These are phyloP conservation scores for Labeo calbasu DNA, from an alignment of 2,797 vertebrate genomes.

Conservation along the genomic window DNA sequence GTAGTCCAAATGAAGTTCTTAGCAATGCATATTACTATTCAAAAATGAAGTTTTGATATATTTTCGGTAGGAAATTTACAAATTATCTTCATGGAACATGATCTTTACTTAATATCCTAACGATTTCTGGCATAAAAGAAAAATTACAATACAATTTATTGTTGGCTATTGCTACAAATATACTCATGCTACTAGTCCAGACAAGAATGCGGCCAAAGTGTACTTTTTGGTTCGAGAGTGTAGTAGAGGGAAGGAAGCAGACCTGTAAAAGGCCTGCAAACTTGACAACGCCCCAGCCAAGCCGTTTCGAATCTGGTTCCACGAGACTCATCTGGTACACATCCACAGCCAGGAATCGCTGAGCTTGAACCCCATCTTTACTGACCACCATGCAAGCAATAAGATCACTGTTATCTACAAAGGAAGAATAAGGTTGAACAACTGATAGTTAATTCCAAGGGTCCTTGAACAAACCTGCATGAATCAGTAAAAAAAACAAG, in stretches of 20 bases:
- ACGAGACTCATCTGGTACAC: conserved; percentile 99
- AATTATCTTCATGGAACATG: too few species aligned
- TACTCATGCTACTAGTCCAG: not conserved
- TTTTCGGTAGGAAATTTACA: too few species aligned
- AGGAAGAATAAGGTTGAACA: not conserved
- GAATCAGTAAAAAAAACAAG: not conserved
- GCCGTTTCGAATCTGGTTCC: conserved; percentile 92
- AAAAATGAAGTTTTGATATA: too few species aligned
- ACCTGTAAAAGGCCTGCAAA: conserved; percentile 97
- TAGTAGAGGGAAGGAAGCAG: conserved; percentile 30
- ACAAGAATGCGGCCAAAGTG: not conserved
- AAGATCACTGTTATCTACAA: conserved; percentile 94
- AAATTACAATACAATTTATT: too few species aligned
- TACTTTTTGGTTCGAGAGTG: not conserved
- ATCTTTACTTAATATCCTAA: too few species aligned
- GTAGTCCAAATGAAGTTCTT: too few species aligned
- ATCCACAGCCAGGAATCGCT: conserved; percentile 95
- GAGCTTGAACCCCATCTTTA: conserved; percentile 91
- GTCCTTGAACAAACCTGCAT: not conserved
- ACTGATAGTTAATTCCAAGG: not conserved
- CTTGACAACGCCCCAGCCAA: conserved; percentile 98
- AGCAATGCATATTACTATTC: too few species aligned
- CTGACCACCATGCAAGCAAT: conserved; percentile 96
- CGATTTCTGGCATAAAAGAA: too few species aligned
- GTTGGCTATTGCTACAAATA: too few species aligned